phyloP scores from a whole-genome alignment of 2,113 vertebrate genomes.

The Clupea harengus region DNA sequence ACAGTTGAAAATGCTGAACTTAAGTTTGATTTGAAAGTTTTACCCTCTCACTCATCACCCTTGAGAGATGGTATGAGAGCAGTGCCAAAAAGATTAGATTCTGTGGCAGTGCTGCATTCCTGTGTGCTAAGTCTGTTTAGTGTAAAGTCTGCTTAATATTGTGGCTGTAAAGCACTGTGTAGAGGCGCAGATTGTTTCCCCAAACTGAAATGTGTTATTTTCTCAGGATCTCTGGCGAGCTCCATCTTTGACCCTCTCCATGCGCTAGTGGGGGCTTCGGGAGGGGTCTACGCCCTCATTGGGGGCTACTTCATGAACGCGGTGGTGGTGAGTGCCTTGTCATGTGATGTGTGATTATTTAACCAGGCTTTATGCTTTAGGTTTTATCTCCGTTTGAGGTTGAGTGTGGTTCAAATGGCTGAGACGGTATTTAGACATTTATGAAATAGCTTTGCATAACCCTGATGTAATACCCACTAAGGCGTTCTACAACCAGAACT shows the following conservation, averaged over 20 bases:
- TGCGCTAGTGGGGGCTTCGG: conserved; percentile 85
- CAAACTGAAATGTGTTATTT: conserved; percentile 22
- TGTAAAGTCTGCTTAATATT: background rate
- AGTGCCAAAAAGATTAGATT: background rate
- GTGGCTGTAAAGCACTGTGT: conserved; percentile 15
- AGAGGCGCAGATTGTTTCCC: background rate
- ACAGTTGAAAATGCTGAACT: background rate
- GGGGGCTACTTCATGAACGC: conserved; percentile 92
- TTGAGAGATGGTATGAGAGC: too few species aligned
- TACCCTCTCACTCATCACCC: too few species aligned
- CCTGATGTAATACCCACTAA: background rate
- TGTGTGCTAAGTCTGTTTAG: background rate
- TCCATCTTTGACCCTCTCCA: conserved; percentile 86
- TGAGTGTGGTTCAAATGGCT: background rate
- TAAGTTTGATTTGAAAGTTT: background rate
- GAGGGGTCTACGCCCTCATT: conserved; percentile 86
- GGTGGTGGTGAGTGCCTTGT: conserved; percentile 76
- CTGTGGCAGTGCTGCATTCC: too few species aligned
- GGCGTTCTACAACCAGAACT: background rate
- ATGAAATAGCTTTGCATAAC: background rate
- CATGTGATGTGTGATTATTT: background rate
- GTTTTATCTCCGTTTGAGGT: background rate
- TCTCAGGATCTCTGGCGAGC: conserved; percentile 83
- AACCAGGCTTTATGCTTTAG: background rate
- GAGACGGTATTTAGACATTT: background rate